Evolutionary conservation across 2,888 invertebrate genomes (phyloP).

Genomic region (Leistus spinibarbis): DNA sequence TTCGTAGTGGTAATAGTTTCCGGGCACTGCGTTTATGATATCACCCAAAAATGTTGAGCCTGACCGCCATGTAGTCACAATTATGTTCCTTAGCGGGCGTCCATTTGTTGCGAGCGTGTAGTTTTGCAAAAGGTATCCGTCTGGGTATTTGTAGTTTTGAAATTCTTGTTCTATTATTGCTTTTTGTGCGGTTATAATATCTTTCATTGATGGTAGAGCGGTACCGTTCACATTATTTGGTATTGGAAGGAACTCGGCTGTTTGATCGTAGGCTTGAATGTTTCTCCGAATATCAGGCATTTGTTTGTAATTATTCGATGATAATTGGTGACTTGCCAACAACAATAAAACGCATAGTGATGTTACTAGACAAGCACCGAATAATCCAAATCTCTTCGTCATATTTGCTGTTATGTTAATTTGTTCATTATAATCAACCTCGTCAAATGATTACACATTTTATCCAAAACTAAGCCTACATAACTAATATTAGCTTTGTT

Average conservation of each 20-base stretch:
- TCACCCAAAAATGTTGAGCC: slow-evolving; percentile 91
- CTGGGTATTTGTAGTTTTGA: slow-evolving; percentile 66
- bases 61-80: slow-evolving; percentile 89
- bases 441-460: not conserved
- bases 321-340: slow-evolving; percentile 37
- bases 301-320: slow-evolving; percentile 40
- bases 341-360: slow-evolving; percentile 43
- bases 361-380: slow-evolving; percentile 42
- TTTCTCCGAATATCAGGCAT: slow-evolving; percentile 42
- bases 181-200: slow-evolving; percentile 65
- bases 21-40: slow-evolving; percentile 81
- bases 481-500: not conserved
- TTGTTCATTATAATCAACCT: slow-evolving; percentile 8
- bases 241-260: slow-evolving; percentile 40
- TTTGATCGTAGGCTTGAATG: slow-evolving; percentile 41
- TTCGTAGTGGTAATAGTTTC: slow-evolving; percentile 89
- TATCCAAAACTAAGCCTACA: not conserved
- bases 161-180: slow-evolving; percentile 63
- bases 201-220: slow-evolving; percentile 58
- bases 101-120: slow-evolving; percentile 74
- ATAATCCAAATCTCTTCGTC: slow-evolving; percentile 42
- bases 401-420: slow-evolving; percentile 29
- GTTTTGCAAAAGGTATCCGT: slow-evolving; percentile 67
- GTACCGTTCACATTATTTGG: slow-evolving; percentile 20
- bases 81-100: slow-evolving; percentile 74